Evolutionary conservation across 37 sponge, comb jelly and placozoan species (phyloP), one percentile per base, ranked within the genome.

Genomic region (Spongia lamella): DNA sequence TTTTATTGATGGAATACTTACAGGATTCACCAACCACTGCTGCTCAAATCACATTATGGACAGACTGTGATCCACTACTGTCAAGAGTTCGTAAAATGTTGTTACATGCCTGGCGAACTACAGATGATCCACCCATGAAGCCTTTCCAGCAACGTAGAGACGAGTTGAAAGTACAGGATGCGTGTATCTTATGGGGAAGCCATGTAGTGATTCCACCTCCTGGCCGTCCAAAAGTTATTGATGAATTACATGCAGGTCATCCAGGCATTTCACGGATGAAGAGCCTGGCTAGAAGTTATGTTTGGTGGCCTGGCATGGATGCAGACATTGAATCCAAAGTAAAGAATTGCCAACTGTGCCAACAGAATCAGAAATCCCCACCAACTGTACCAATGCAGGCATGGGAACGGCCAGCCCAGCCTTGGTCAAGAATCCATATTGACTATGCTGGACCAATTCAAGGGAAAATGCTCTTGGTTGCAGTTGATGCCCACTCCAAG

Each of bases 261-360:
- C 63, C 63, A n/a, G 63, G 63, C 15, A 61, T 61, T 61, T 61
- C 14, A 11, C 24, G 21, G 21, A 61, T 17, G 63, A 61, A 61
- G 63, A 61, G 63, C 15, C 24, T 61, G 24, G 63, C n/a, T n/a
- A n/a, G n/a, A n/a, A n/a, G n/a, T n/a, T n/a, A n/a, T n/a, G n/a
- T n/a, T n/a, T n/a, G n/a, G 63, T 61, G 63, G 63, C 63, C 63
- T 30, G 63, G 63, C 24, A 61, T 61, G 20, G 63, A 61, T 61
- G 16, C 9, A 9, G 31, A 61, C 31, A 29, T 68, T 3, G 70
- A 38, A 52, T 24, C 3, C 6, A 47, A 43, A 5, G 70, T 68
- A 34, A 4, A 36, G 70, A 4, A 22, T 7, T 68, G 70, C 49
- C 3, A 1, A 3, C 11, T 47, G 7, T 68, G 70, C 13, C 70